Conservation (phyloP, 1,140 invertebrate species). For the Steinernema feltiae region DNA sequence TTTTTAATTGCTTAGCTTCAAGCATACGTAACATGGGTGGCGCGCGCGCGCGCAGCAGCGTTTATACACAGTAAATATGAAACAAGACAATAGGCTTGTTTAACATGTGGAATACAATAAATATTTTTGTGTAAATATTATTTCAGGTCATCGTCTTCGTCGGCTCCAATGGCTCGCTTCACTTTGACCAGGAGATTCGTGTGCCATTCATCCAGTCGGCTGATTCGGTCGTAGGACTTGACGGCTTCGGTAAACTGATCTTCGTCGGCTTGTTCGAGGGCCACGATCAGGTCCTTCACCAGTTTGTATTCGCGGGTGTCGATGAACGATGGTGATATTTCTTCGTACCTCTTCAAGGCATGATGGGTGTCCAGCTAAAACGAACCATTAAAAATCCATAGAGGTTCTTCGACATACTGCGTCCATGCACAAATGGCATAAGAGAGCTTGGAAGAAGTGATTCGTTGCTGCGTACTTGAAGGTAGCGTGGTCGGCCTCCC, state of each 20-base stretch:
- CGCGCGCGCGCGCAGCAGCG: too few relatives aligned
- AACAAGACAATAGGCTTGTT: too few relatives aligned
- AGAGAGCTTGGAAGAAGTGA: constrained; percentile 88
- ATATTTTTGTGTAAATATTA: neutral
- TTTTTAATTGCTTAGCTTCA: too few relatives aligned
- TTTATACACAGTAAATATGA: constrained; percentile 16
- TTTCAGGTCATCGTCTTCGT: neutral
- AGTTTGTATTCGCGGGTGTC: constrained; percentile 93
- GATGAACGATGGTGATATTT: constrained; percentile 84
- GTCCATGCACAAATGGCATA: constrained; percentile 91
- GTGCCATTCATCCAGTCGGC: constrained; percentile 93
- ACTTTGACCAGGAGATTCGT: constrained; percentile 89
- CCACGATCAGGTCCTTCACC: constrained; percentile 80
- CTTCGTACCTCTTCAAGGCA: constrained; percentile 84
- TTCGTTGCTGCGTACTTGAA: constrained; percentile 97
- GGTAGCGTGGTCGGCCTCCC: constrained; percentile 84
- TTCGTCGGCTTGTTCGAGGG: constrained; percentile 86
- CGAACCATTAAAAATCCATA: neutral
- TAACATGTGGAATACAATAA: too few relatives aligned
- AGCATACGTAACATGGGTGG: too few relatives aligned
- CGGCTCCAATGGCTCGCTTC: constrained; percentile 65
- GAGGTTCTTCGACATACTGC: constrained; percentile 77
- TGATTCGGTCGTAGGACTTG: constrained; percentile 93
- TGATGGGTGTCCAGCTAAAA: constrained; percentile 61
- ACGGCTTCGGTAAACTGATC: constrained; percentile 91